A percentile compares a stretch with the other conserved stretches of the same genome.
Conservation (phyloP, 1,140 invertebrate species). For the Penaeus indicus region DNA sequence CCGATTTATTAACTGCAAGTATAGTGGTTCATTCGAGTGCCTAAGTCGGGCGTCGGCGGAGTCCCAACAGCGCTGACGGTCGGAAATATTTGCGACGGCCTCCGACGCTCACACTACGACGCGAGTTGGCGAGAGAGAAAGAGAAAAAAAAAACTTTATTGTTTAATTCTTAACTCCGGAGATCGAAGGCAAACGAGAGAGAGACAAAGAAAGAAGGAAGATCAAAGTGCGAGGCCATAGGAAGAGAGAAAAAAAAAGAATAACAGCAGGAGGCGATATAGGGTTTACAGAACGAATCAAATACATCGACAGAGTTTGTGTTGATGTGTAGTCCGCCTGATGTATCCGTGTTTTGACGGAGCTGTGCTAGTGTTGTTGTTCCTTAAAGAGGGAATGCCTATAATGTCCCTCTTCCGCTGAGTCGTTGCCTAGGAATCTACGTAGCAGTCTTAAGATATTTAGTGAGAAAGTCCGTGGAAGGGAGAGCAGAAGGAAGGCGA, state of each 20-base stretch:
- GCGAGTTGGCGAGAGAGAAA: too few relatives aligned
- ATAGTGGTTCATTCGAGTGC: too few relatives aligned
- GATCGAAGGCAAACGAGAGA: not conserved
- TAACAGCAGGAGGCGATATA: too few relatives aligned
- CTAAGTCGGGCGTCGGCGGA: too few relatives aligned
- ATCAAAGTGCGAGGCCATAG: not conserved
- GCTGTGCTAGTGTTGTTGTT: slow-evolving; percentile 1
- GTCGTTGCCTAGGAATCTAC: not conserved
- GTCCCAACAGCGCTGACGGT: too few relatives aligned
- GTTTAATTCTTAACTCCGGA: too few relatives aligned
- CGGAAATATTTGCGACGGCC: too few relatives aligned
- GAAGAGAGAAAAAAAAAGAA: not conserved
- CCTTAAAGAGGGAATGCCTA: slow-evolving; percentile 22
- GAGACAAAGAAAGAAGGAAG: not conserved
- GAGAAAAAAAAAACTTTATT: too few relatives aligned
- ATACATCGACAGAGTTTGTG: not conserved
- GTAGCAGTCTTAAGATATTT: not conserved
- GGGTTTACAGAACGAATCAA: too few relatives aligned
- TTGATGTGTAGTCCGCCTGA: not conserved
- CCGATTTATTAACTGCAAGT: too few relatives aligned
- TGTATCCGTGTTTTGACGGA: slow-evolving; percentile 4
- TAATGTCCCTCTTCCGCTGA: slow-evolving; percentile 1
- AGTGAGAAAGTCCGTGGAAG: slow-evolving; percentile 1
- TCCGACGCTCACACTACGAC: too few relatives aligned
- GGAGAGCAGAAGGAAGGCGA: not conserved